Conservation (phyloP, 2,797 vertebrate species). For the Epinephelus malabaricus region DNA sequence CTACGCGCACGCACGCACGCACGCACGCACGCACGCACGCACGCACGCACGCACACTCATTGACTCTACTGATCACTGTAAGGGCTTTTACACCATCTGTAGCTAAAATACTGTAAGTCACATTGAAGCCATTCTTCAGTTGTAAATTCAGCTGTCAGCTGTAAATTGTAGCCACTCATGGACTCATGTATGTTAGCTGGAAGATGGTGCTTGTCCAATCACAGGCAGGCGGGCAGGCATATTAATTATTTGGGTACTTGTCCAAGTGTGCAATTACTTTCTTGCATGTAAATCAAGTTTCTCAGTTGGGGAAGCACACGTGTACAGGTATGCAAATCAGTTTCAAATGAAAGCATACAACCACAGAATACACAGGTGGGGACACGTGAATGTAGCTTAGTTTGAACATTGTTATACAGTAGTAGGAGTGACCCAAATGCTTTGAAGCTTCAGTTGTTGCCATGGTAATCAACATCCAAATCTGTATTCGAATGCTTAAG, state of each 20-base stretch:
- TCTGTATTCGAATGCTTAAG: too few relatives aligned
- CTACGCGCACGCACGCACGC: slow-evolving; percentile 31
- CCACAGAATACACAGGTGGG: slow-evolving; percentile 4
- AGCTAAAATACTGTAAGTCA: slow-evolving; percentile 1
- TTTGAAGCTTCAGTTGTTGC: too few relatives aligned
- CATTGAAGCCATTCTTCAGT: slow-evolving; percentile 3
- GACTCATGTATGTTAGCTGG: background rate
- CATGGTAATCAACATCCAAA: too few relatives aligned
- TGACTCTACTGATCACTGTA: slow-evolving; percentile 47
- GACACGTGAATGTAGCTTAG: slow-evolving; percentile 4
- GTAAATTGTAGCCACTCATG: slow-evolving; percentile 24
- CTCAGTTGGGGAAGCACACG: background rate
- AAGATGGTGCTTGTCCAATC: slow-evolving; percentile 3
- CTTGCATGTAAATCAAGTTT: slow-evolving; percentile 28
- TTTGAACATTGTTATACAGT: slow-evolving; percentile 1
- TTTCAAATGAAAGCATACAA: slow-evolving; percentile 4
- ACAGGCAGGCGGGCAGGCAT: slow-evolving; percentile 8
- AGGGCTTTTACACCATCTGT: slow-evolving; percentile 9
- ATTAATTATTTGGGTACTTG: slow-evolving; percentile 28
- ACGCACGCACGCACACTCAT: slow-evolving; percentile 6
- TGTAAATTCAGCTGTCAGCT: slow-evolving; percentile 26
- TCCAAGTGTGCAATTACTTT: slow-evolving; percentile 27
- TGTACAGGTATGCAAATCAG: slow-evolving; percentile 16
- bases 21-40: slow-evolving; percentile 25
- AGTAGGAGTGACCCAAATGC: too few relatives aligned